Conservation (phyloP, 2,113 vertebrate species). For the Sigmodon hispidus region DNA sequence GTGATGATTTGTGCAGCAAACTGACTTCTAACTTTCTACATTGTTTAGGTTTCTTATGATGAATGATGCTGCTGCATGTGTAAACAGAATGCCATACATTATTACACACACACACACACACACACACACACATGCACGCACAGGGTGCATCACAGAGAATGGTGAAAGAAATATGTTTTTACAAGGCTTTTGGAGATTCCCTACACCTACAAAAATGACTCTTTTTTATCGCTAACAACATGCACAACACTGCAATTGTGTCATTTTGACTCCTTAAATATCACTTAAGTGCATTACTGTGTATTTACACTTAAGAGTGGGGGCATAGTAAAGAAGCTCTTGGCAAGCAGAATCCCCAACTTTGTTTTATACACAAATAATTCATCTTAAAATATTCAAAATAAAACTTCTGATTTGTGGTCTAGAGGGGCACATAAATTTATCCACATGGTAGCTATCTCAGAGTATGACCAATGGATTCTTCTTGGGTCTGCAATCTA, state of each 20-base stretch:
- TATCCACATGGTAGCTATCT: not conserved
- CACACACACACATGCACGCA: not conserved
- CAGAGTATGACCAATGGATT: not conserved
- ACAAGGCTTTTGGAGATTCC: not conserved
- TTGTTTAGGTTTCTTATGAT: conserved; percentile 11
- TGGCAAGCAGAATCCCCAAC: conserved; percentile 44
- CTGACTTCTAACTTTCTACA: not conserved
- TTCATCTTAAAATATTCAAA: conserved; percentile 66
- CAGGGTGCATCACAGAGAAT: too few relatives aligned
- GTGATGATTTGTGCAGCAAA: not conserved
- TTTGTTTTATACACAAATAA: conserved; percentile 63
- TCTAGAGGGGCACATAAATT: not conserved
- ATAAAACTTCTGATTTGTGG: conserved; percentile 51
- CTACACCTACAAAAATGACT: conserved; percentile 14
- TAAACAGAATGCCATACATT: not conserved
- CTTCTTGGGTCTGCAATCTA: not conserved
- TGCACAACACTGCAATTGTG: conserved; percentile 10
- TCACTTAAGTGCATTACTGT: conserved; percentile 64
- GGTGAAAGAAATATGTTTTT: not conserved
- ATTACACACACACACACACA: not conserved
- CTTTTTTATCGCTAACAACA: conserved; percentile 68
- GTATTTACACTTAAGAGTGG: conserved; percentile 62
- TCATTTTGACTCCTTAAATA: conserved; percentile 47
- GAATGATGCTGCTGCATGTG: not conserved
- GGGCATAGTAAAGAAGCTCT: conserved; percentile 50